Base-by-base conservation (phyloP, 2,797 vertebrate species). In the Anguilla anguilla region DNA sequence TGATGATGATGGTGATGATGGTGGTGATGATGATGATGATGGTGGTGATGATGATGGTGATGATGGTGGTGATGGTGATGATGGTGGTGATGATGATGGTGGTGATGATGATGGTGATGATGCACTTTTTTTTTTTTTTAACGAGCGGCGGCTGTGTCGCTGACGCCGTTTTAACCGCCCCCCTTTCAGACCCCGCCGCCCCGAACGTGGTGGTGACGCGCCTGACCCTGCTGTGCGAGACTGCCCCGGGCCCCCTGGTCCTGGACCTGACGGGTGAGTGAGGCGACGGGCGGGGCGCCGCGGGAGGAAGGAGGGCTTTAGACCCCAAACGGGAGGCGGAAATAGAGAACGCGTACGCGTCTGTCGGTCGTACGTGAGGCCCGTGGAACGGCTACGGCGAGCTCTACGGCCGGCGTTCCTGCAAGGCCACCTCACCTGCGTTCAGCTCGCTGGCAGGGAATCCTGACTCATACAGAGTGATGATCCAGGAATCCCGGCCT, bases 181-280 rank as follows among this genome's bases (percentile, higher is more conserved):
- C 22, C 25, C 28, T 43, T 72, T 35, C 53, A 93, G 99, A 99
- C 94, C 97, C 97, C 87, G 93, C 0, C 0, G 81, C 87, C 57
- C 96, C 97, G 6, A 99, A 99, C 0, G 97, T 99, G 69, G 95
- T 97, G 84, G 98, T 99, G 94, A 98, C 97, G 0, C 94, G 96
- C 84, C 94, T 99, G 94, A 97, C 97, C 39, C 92, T 99, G 93
- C 31, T 99, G 10, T 99, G 98, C 0, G 90, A 96, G 0, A 17
- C 93, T 0, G 97, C 98, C 0, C 97, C 97, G 0, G 89, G 89
- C 1, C 96, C 97, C 4, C 94, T 99, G 94, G 92, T 97, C 85
- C 96, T 99, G 28, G 97, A 99, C 92, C 96, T 99, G 93, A 95
- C 91, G 92, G 98, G 98, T 99, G 91, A 97, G 97, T 94, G 35